Base-by-base conservation (phyloP, 2,888 invertebrate genomes). In the Cryptophagus acutangulus region DNA sequence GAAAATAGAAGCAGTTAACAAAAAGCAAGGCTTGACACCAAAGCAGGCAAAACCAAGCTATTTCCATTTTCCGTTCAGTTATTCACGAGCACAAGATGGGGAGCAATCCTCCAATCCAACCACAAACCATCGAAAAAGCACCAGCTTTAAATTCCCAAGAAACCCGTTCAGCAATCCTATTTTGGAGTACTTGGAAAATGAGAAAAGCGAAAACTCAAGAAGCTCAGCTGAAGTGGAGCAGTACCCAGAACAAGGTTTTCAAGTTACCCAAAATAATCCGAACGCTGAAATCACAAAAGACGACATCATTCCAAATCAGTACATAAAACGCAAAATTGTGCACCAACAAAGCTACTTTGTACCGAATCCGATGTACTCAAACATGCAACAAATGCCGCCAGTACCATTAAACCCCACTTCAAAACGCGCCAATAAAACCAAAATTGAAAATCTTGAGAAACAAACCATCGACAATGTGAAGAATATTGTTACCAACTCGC, bases 1-100 rank as follows among this genome's bases (percentile, higher is more conserved):
- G 25, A 77, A 76, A 65, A 78, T 78, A 44, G 72, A 71, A 53
- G 66, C 69, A 41, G 69, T 78, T 2, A 79, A 79, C 52, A 68
- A 71, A 31, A 69, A 70, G 58, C 70, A 57, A 66, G 73, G 66
- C 62, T 71, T 26, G 15, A 46, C 46, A 12, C 48, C 49, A 25
- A 59, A 53, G 40, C 55, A 51, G 37, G 41, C 50, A 16, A 57
- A 52, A 44, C 56, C 55, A 17, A 48, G 35, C 14, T 58, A 57
- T 37, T 55, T 57, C 41, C 55, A 55, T 31, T 57, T 60, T 17
- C 58, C 59, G 2, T 53, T 55, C 28, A 58, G 58, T 33, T 58
- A 57, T 33, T 54, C 56, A 13, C 52, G 54, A 37, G 49, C 55
- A 2, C 49, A 58, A 28, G 41, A 44, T 8, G 18, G 45, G 39